Percentiles rank a stretch among this genome's conserved stretches.
These are phyloP conservation scores for Oryzias sinensis DNA, from an alignment of 2,797 vertebrate genomes.

Conservation along the genomic window DNA sequence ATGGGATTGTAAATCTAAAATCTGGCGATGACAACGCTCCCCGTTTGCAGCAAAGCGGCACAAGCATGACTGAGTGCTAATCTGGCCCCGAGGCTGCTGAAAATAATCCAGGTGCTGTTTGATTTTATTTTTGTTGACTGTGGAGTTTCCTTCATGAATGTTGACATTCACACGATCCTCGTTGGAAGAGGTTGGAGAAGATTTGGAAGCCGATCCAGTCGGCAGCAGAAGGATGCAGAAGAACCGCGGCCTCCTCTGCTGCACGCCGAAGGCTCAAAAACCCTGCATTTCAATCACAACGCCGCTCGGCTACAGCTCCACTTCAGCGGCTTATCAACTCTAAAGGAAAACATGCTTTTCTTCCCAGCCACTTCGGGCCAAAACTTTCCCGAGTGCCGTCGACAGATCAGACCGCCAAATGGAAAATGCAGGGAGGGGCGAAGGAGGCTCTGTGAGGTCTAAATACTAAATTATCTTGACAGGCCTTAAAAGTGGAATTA, in stretches of 20 bases:
- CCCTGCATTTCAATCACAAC: constrained; percentile 34
- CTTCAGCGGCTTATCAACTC: constrained; percentile 31
- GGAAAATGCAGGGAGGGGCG: background rate
- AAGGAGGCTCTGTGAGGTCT: constrained; percentile 15
- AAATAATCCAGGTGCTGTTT: constrained; percentile 16
- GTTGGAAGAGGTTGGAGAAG: constrained; percentile 20
- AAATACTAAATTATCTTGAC: constrained; percentile 48
- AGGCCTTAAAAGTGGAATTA: constrained; percentile 44
- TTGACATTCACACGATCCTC: constrained; percentile 28
- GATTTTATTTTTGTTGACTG: background rate
- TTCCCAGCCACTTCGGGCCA: constrained; percentile 23
- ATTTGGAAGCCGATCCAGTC: constrained; percentile 21
- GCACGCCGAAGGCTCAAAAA: constrained; percentile 20
- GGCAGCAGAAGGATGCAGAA: constrained; percentile 8
- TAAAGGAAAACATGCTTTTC: constrained; percentile 46
- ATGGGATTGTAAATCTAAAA: no score
- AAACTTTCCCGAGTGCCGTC: constrained; percentile 33
- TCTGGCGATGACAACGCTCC: no score
- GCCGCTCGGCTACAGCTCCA: constrained; percentile 31
- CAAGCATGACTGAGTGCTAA: background rate
- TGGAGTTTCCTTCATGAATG: constrained; percentile 23
- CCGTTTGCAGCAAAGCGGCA: no score
- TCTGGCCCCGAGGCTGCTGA: constrained; percentile 25
- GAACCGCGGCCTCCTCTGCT: constrained; percentile 30
- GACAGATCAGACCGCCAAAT: constrained; percentile 5